A percentile compares a stretch with the other conserved stretches of the same genome.
These are phyloP conservation scores for Gymnarchus niloticus DNA, from an alignment of 2,113 vertebrate species.

Conservation along the genomic window DNA sequence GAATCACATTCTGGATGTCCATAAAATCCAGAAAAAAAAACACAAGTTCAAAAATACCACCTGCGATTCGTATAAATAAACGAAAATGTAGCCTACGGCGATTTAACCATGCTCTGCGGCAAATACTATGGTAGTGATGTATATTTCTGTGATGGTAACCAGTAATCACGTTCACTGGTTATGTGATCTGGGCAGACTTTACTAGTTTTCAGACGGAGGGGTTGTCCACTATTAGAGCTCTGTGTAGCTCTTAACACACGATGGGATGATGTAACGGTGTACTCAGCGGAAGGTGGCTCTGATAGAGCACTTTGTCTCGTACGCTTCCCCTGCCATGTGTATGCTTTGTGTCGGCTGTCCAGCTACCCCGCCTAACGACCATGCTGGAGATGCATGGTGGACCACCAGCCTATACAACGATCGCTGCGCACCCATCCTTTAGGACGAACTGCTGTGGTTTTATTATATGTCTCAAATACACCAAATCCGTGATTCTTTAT, in stretches of 20 bases:
- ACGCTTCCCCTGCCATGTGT: constrained; percentile 54
- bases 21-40: background rate
- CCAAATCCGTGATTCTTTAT: background rate
- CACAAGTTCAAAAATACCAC: background rate
- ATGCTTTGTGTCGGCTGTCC: constrained; percentile 54
- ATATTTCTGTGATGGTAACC: no score
- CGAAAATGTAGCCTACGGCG: background rate
- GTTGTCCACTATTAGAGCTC: background rate
- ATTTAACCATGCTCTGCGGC: no score
- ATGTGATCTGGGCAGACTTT: background rate
- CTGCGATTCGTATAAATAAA: background rate
- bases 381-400: background rate
- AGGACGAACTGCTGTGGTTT: background rate
- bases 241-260: background rate
- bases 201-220: background rate
- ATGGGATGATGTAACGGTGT: constrained; percentile 18
- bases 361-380: constrained; percentile 50
- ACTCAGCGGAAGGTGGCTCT: background rate
- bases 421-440: background rate
- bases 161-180: background rate
- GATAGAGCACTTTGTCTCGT: constrained; percentile 22
- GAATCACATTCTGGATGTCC: background rate
- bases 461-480: background rate
- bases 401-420: background rate
- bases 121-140: no score